phyloP scores from a whole-genome alignment of 2,113 vertebrate species.

The Atrichornis clamosus region DNA sequence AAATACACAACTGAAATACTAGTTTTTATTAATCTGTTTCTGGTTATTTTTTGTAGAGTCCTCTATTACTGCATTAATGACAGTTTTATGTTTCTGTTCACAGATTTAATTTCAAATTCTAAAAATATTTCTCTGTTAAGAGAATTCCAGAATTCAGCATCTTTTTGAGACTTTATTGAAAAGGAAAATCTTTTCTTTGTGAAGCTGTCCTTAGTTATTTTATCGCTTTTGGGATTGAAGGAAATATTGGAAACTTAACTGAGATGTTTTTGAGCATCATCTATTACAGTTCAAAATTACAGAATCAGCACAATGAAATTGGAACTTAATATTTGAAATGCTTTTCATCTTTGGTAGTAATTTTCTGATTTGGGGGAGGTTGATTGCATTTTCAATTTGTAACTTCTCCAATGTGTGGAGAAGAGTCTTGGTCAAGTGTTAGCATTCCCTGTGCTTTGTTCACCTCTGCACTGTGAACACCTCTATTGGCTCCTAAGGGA shows the following conservation, averaged over 20 bases:
- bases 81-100: neutral
- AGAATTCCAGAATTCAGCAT: fast-evolving
- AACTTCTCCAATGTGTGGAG: neutral
- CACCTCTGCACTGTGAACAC: neutral
- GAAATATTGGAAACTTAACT: neutral
- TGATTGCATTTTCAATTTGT: neutral
- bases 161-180: neutral
- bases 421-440: neutral
- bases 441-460: neutral
- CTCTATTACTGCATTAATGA: neutral
- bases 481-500: neutral
- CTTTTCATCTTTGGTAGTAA: neutral
- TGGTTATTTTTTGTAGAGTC: neutral
- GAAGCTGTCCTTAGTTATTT: neutral
- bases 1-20: neutral
- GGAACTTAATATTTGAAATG: neutral
- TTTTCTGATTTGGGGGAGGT: neutral
- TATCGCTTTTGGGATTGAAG: neutral
- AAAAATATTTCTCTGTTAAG: neutral
- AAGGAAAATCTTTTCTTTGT: neutral
- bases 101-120: neutral
- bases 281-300: neutral
- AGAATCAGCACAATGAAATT: neutral
- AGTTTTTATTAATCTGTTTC: neutral
- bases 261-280: neutral